Evolutionary conservation across 1,140 invertebrate species (phyloP).

Genomic region (Drosophila pectinifera): DNA sequence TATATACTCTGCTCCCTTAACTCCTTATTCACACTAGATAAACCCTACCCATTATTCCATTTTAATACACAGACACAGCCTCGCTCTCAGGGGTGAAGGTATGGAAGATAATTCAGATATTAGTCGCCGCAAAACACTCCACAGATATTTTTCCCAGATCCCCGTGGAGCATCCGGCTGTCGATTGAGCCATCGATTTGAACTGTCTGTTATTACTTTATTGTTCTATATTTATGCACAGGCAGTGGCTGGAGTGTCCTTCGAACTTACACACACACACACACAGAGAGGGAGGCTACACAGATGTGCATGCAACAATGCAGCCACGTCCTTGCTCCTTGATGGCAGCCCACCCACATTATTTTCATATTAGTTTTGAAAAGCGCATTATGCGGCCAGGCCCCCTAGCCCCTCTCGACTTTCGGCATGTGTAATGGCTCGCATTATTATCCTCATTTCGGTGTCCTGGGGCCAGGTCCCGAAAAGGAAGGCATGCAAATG

Average conservation of each 20-base stretch:
- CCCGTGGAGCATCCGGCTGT: not conserved
- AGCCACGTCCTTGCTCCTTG: conserved; percentile 49
- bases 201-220: conserved; percentile 51
- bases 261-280: conserved; percentile 12
- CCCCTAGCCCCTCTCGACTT: conserved; percentile 1
- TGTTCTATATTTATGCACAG: conserved; percentile 57
- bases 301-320: conserved; percentile 35
- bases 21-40: no score
- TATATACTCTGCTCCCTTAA: no score
- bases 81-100: not conserved
- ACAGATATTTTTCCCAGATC: conserved; percentile 6
- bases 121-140: not conserved
- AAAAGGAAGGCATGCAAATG: conserved; percentile 38
- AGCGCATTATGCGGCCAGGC: conserved; percentile 63
- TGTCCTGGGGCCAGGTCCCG: conserved; percentile 14
- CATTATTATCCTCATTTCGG: conserved; percentile 44
- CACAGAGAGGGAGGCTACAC: not conserved
- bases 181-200: conserved; percentile 48
- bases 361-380: conserved; percentile 75
- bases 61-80: not conserved
- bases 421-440: conserved; percentile 45
- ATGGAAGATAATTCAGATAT: conserved; percentile 7
- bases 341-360: conserved; percentile 44
- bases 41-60: not conserved
- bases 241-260: conserved; percentile 37